Evolutionary conservation across 2,888 invertebrate genomes (phyloP).

Genomic region (Prosopocoilus inquinatus): DNA sequence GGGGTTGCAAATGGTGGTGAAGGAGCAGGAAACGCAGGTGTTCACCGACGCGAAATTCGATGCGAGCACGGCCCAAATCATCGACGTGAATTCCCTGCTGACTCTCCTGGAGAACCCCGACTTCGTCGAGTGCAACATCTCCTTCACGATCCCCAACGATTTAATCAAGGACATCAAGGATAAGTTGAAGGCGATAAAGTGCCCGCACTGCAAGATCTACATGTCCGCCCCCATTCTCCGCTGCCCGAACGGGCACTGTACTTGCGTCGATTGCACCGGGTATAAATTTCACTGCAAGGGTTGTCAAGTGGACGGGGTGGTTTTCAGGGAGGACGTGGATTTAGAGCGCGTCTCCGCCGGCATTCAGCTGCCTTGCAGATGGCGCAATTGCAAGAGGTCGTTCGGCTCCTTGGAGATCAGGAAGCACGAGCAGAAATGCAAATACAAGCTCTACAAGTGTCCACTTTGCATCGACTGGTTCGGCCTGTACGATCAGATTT

Average conservation of each 20-base stretch:
- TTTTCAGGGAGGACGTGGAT: conserved; percentile 4
- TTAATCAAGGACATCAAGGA: conserved; percentile 5
- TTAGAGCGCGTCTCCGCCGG: conserved; percentile 10
- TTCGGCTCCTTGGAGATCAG: conserved; percentile 7
- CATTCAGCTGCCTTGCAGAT: conserved; percentile 10
- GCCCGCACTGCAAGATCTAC: conserved; percentile 8
- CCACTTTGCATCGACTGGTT: conserved; percentile 12
- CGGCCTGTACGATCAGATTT: conserved; percentile 12
- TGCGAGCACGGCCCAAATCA: conserved; percentile 3
- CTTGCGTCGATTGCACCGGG: conserved; percentile 13
- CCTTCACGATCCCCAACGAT: conserved; percentile 8
- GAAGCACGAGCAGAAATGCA: conserved; percentile 14
- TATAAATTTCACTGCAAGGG: conserved; percentile 12
- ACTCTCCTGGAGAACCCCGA: conserved; percentile 9
- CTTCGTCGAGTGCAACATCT: conserved; percentile 6
- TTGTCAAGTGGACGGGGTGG: conserved; percentile 6
- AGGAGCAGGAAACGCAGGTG: conserved; percentile 4
- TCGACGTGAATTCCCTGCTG: conserved; percentile 10
- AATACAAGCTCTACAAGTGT: conserved; percentile 11
- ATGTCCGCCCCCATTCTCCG: conserved; percentile 17
- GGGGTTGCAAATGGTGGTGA: conserved; percentile 10
- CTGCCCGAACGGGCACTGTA: conserved; percentile 14
- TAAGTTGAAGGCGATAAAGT: conserved; percentile 12
- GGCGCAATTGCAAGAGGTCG: conserved; percentile 9
- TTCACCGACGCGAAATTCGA: conserved; percentile 7